phyloP scores from a whole-genome alignment of 2,888 invertebrate species.

The Tipula helvola region DNA sequence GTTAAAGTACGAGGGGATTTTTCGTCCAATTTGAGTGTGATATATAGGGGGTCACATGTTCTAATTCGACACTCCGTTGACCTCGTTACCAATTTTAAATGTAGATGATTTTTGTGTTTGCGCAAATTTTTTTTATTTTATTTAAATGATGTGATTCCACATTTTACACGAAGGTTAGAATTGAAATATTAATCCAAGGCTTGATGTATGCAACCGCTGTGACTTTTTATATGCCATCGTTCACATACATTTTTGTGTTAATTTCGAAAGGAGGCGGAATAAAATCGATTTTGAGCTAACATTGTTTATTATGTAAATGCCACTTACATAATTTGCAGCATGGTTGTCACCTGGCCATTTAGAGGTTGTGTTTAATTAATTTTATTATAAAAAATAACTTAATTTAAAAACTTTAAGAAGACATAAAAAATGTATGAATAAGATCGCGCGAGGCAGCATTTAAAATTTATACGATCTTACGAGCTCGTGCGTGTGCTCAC shows the following conservation, averaged over 20 bases:
- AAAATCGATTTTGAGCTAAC: not conserved
- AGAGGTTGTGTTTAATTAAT: not conserved
- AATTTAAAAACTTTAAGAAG: too few species aligned
- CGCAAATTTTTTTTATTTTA: too few species aligned
- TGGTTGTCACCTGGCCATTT: not conserved
- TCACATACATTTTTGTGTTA: not conserved
- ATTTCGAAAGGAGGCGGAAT: not conserved
- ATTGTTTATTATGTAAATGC: not conserved
- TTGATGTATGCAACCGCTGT: not conserved
- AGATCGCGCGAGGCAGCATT: not conserved
- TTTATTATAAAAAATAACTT: not conserved
- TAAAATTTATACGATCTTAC: not conserved
- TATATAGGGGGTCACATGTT: too few species aligned
- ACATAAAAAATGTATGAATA: not conserved
- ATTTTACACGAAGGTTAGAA: not conserved
- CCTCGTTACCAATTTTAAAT: too few species aligned
- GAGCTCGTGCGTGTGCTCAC: not conserved
- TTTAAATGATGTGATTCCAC: not conserved
- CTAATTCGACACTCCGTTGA: too few species aligned
- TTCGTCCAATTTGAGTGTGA: too few species aligned
- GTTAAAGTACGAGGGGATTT: too few species aligned
- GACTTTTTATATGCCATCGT: not conserved
- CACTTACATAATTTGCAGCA: too few species aligned
- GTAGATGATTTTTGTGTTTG: too few species aligned
- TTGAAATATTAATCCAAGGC: not conserved